Percentiles rank a stretch among this genome's conserved stretches.
Conservation (phyloP, 2,888 invertebrate genomes). For the Neuroscelio doddi region DNA sequence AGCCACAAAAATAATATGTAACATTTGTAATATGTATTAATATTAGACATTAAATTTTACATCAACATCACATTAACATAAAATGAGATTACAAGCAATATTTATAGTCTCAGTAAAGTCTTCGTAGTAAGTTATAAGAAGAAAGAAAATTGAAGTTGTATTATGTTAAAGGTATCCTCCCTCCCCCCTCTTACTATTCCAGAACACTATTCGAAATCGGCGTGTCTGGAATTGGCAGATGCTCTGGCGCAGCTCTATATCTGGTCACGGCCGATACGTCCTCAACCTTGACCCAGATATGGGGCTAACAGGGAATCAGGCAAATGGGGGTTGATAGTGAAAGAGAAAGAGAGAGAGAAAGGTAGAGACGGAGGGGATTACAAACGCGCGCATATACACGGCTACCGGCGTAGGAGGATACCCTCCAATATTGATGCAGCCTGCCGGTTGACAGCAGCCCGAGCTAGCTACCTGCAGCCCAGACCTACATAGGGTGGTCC, state of each 20-base stretch:
- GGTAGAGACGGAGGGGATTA: constrained; percentile 37
- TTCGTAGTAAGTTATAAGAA: too few species aligned
- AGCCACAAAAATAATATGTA: too few species aligned
- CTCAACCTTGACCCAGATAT: constrained; percentile 61
- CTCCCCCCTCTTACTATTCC: background rate
- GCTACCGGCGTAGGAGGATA: constrained; percentile 27
- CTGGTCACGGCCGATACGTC: constrained; percentile 51
- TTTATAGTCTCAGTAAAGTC: too few species aligned
- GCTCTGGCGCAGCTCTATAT: constrained; percentile 38
- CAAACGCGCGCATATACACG: constrained; percentile 35
- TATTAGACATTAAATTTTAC: too few species aligned
- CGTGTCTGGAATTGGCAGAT: constrained; percentile 28
- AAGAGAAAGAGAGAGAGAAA: constrained; percentile 19
- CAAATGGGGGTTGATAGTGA: constrained; percentile 50
- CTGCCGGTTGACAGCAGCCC: constrained; percentile 59
- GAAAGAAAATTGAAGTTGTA: too few species aligned
- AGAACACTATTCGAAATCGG: background rate
- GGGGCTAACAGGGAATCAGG: constrained; percentile 60
- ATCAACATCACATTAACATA: too few species aligned
- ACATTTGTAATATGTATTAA: too few species aligned
- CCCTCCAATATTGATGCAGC: constrained; percentile 57
- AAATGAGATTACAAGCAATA: too few species aligned
- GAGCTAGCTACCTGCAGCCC: constrained; percentile 66
- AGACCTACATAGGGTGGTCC: constrained; percentile 53
- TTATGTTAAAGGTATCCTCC: too few species aligned